Evolutionary conservation across 2,888 invertebrate genomes (phyloP), one percentile per base, ranked within the genome.

Genomic region (Eumerus sabulonum): DNA sequence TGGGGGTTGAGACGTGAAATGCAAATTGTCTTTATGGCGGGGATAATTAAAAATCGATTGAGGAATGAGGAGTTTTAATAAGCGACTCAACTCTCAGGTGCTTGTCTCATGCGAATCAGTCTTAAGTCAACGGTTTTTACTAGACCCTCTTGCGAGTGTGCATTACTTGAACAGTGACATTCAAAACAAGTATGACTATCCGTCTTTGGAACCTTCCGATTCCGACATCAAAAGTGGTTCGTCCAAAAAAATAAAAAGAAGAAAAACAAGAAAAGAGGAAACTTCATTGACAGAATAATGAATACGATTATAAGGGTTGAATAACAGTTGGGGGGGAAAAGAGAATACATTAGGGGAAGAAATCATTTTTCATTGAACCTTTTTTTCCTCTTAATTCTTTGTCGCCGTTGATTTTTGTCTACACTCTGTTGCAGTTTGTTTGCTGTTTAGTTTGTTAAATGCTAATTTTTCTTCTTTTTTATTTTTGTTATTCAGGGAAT

Each of bases 31-130:
- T 18, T 47, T 47, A 62, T 54, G 60, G 53, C 35, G 47, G 18
- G n/a, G 42, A 54, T 62, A 48, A 62, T 70, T 70, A 70, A 62
- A 70, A 70, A 70, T 54, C 62, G 62, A 62, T 60, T 54, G 19
- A 35, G 40, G 38, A 27, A 54, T 9, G 54, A 54, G 51, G 53
- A 68, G 45, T 45, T 60, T 67, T 67, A 50, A 53, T 45, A 53
- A 68, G 45, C 17, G 53, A 68, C 50, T 42, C 40, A 50, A 36
- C 36, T 57, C 35, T 59, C 50, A 51, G 19, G 40, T 62, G 51
- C 14, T 45, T 68, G 36, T 19, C 38, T 4, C 3, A 2, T 27
- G 27, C 2, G 27, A 27, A 27, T 27, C 27, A 27, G 27, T 27
- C 27, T 27, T 7, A 27, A 27, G 27, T 27, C 27, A 27, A 27